Evolutionary conservation across 1,140 invertebrate genomes (phyloP).

Genomic region (Andrena cerasifolii): DNA sequence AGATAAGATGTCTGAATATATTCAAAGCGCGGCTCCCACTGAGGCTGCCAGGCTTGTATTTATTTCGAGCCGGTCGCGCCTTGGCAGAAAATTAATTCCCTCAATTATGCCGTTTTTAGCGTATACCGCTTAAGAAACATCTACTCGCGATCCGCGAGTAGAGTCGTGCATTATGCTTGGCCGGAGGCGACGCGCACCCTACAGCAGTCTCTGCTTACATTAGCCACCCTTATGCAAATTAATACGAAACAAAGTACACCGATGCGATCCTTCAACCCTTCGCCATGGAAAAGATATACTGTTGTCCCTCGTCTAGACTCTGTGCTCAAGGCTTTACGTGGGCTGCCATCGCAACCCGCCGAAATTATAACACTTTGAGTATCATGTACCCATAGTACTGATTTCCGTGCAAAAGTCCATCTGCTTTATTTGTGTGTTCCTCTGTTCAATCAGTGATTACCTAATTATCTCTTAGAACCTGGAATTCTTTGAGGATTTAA

Average conservation of each 20-base stretch:
- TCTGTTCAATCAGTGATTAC: neutral
- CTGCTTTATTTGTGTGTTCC: neutral
- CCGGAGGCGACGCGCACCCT: slow-evolving; percentile 55
- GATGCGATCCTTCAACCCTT: slow-evolving; percentile 57
- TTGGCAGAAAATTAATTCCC: slow-evolving; percentile 60
- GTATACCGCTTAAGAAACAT: slow-evolving; percentile 58
- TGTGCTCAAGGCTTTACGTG: slow-evolving; percentile 22
- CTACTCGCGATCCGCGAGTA: slow-evolving; percentile 40
- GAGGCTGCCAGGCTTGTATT: slow-evolving; percentile 22
- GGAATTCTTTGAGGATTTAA: too few relatives aligned
- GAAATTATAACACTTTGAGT: slow-evolving; percentile 11
- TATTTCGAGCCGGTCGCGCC: slow-evolving; percentile 13
- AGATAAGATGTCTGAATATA: slow-evolving; percentile 36
- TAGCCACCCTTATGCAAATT: slow-evolving; percentile 70
- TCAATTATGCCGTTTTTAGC: slow-evolving; percentile 63
- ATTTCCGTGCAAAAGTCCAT: slow-evolving; percentile 2
- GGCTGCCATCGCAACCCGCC: neutral
- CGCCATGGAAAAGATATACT: slow-evolving; percentile 36
- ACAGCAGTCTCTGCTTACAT: slow-evolving; percentile 64
- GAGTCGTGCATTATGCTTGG: slow-evolving; percentile 44
- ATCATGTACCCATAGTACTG: slow-evolving; percentile 19
- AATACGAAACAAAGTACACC: slow-evolving; percentile 67
- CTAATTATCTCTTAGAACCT: neutral
- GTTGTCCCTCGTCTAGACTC: slow-evolving; percentile 22
- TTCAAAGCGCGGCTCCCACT: neutral